Conservation (phyloP, 2,113 vertebrate genomes). For the Capreolus pygargus region DNA sequence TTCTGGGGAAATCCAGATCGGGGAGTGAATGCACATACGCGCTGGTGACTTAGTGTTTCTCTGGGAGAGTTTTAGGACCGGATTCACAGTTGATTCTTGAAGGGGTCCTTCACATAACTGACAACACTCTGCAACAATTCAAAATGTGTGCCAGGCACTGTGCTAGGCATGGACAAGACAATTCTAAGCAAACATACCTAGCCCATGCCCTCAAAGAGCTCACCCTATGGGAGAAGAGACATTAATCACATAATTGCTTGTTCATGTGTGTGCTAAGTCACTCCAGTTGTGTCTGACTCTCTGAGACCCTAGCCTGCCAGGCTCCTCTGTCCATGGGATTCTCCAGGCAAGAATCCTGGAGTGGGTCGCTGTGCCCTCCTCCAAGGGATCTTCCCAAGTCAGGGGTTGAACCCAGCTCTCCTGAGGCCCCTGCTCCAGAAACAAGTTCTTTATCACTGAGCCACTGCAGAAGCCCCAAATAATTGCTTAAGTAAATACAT, state of each 20-base stretch:
- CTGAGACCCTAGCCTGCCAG: neutral
- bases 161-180: neutral
- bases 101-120: neutral
- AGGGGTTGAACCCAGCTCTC: neutral
- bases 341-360: neutral
- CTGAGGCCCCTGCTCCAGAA: neutral
- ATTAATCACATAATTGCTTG: neutral
- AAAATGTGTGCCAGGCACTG: neutral
- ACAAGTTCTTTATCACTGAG: neutral
- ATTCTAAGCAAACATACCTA: neutral
- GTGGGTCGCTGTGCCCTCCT: neutral
- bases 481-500: neutral
- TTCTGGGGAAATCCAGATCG: neutral
- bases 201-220: neutral
- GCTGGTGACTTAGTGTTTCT: neutral
- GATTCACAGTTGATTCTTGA: neutral
- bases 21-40: neutral
- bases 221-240: neutral
- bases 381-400: neutral
- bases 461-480: neutral
- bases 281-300: neutral
- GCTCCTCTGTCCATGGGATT: neutral
- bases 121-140: neutral
- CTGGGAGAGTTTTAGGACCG: neutral
- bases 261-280: neutral